phyloP scores from a whole-genome alignment of 2,888 invertebrate species.

The Sarcophaga carnaria region DNA sequence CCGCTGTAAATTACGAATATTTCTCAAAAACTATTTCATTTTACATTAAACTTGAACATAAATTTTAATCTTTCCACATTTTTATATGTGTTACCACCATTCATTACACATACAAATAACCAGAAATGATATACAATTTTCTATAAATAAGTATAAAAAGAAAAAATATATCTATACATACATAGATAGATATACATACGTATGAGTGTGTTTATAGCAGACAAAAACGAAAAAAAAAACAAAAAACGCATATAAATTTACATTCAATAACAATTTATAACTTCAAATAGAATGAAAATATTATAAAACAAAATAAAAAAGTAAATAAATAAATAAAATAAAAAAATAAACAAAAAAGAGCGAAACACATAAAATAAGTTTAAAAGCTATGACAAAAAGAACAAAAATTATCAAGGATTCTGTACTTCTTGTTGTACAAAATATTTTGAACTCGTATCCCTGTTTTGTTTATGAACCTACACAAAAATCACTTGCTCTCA shows the following conservation, averaged over 20 bases:
- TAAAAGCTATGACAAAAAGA: constrained; percentile 1
- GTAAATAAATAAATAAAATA: constrained; percentile 24
- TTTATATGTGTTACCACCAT: not conserved
- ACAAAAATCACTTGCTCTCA: not conserved
- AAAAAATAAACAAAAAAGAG: too few relatives aligned
- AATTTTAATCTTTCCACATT: constrained; percentile 16
- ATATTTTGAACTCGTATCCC: constrained; percentile 35
- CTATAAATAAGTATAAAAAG: not conserved
- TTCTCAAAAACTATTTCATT: not conserved
- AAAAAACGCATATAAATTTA: constrained; percentile 32
- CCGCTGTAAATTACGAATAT: not conserved
- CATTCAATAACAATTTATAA: constrained; percentile 64
- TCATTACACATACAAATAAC: constrained; percentile 10
- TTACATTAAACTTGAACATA: constrained; percentile 35
- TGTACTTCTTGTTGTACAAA: not conserved
- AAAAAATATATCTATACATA: not conserved
- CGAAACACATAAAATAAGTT: constrained; percentile 43
- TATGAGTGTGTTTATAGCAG: not conserved
- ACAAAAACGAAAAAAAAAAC: not conserved
- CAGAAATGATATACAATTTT: not conserved
- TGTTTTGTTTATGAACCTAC: constrained; percentile 57
- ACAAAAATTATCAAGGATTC: not conserved
- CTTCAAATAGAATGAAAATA: constrained; percentile 22
- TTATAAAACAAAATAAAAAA: too few relatives aligned
- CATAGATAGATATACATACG: not conserved